Base-by-base conservation (phyloP, 2,113 vertebrate genomes). In the Charadrius vociferus region DNA sequence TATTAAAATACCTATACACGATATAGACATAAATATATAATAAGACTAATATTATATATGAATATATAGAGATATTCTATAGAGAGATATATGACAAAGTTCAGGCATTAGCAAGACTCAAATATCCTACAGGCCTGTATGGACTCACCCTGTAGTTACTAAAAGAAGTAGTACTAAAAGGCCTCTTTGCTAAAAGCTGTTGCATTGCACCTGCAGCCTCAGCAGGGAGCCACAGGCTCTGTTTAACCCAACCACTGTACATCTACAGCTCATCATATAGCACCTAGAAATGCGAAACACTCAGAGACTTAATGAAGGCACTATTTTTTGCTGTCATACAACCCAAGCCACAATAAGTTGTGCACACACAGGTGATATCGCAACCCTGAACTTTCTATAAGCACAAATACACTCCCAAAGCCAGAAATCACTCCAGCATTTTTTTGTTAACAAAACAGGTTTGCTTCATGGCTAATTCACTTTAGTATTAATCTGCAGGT, bases 321-420 rank as follows among this genome's bases (percentile, higher is more conserved):
- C 37, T 53, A 3, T 18, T 83, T 67, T 45, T 67, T 86, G 13
- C 26, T 62, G 5, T 80, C 15, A 24, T 55, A 50, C 24, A 80
- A 55, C 27, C 37, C 92, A 71, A 43, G 39, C 12, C 59, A n/a
- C n/a, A 66, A 14, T 41, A 67, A 90, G 3, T 7, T 79, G 22
- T 67, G 32, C 15, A 50, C 14, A 50, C 14, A 20, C 7, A 59
- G 10, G 13, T 67, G 26, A 67, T 59, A 50, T 11, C 0, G 0
- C 22, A 68, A 37, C 3, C 8, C 8, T 50, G 32, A 59, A 9
- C 4, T 15, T 75, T 79, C 18, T 68, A 6, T 34, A 83, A 66
- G 9, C 36, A 56, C 1, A 24, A 86, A 80, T 18, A 23, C 52
- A 47, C 30, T 16, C 49, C n/a, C 26, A 86, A 91, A 77, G 23